Evolutionary conservation across 2,797 vertebrate genomes (phyloP), one percentile per base, ranked within the genome.

Genomic region (Trachurus trachurus): DNA sequence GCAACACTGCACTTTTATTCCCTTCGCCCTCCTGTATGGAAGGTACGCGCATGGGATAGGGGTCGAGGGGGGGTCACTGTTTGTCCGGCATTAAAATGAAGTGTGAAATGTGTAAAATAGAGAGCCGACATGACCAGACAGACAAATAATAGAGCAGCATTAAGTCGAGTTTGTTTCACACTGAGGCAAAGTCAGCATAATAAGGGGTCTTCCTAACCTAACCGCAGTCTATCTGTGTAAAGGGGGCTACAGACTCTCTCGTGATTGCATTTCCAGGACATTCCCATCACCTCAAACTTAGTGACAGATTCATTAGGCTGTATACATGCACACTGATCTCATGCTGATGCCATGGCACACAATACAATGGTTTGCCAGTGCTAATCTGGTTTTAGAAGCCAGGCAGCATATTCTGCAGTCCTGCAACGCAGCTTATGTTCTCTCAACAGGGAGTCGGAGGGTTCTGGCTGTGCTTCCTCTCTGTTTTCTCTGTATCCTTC

Each of bases 361-460:
- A 83, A 83, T 85, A 81, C 87, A 93, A 92, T 87, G 86, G 80
- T 84, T 87, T 86, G 89, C 91, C 89, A 88, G 89, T 76, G 71
- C 92, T 95, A 95, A 94, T 94, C 93, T 93, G 92, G 92, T 92
- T 89, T 91, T 85, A 88, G 86, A 89, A 89, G 76, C 66, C 80
- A 86, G 91, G 90, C 90, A 80, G 88, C 89, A 90, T 90, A 93
- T 95, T 93, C 89, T 90, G 87, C 85, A 90, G 90, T 89, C 93
- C 90, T 87, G 93, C 89, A 88, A 88, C 76, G 85, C 89, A 93
- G 92, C 95, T 95, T 95, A 95, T 95, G 95, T 94, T 94, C 90
- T 90, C 94, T 90, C 94, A 71, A 87, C 88, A 82, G 93, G 94
- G 90, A 92, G 90, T 91, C 86, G 13, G 50, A 47, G 85, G 89